Base-by-base conservation (phyloP, 2,113 vertebrate genomes). In the Smithornis capensis region DNA sequence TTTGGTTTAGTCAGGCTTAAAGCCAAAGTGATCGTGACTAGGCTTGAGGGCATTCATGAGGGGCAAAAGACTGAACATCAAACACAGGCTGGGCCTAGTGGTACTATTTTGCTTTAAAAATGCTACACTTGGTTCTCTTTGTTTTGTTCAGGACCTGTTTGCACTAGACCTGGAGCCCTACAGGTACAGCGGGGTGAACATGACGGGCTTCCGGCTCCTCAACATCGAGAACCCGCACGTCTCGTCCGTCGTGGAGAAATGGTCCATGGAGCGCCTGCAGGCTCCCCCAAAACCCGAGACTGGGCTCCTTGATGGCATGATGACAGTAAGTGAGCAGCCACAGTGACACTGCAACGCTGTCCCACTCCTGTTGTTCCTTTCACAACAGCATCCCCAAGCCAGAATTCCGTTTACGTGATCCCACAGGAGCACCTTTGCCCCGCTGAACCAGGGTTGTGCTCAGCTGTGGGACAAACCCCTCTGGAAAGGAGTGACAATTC, bases 151-250 rank as follows among this genome's bases (percentile, higher is more conserved):
- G 99, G 99, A 99, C 97, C 97, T 99, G 77, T 99, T 99, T 91
- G 98, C 99, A 5, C 97, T 99, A 80, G 99, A 99, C 94, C 98
- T 99, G 97, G 99, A 99, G 95, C 98, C 99, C 37, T 99, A 99
- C 83, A 98, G 99, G 91, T 99, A 99, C 97, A 99, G 99, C 0
- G 99, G 99, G 11, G 99, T 99, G 65, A 99, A 99, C 91, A 99
- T 99, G 99, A 99, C 99, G 1, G 99, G 99, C 0, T 99, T 99
- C 85, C 98, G 99, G 33, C 98, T 99, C 67, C 98, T 99, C 33
- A 99, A 99, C 85, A 96, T 99, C 1, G 99, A 99, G 80, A 98
- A 97, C 84, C 98, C 98, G 0, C 98, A 98, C 2, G 99, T 99
- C 89, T 98, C 99, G 0, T 98, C 99, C 0, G 98, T 99, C 95